Conservation (phyloP, 30 jellyfish, hydroid and myxozoan genomes). For the Catostylus mosaicus region DNA sequence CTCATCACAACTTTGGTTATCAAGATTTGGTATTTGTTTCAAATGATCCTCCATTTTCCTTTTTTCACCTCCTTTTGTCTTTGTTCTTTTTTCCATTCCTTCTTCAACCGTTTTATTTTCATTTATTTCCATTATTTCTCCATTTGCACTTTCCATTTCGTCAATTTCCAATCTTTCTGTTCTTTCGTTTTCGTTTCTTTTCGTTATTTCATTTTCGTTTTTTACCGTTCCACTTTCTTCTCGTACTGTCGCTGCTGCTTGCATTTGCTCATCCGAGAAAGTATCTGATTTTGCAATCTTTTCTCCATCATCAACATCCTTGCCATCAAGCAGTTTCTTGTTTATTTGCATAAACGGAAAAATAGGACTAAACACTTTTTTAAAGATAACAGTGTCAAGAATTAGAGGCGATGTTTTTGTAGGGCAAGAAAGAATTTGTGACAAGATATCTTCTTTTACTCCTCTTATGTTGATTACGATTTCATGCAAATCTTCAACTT, state of each 20-base stretch:
- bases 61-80: too few species aligned
- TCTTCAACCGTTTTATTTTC: background rate
- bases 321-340: background rate
- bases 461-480: background rate
- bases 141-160: background rate
- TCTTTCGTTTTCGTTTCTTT: background rate
- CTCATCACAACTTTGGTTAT: too few species aligned
- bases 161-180: background rate
- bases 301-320: background rate
- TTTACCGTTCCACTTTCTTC: background rate
- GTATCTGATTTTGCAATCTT: background rate
- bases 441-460: background rate
- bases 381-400: background rate
- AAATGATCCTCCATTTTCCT: too few species aligned
- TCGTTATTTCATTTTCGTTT: background rate
- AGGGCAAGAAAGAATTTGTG: background rate
- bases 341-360: background rate
- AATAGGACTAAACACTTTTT: background rate
- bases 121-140: background rate
- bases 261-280: background rate
- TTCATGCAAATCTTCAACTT: background rate
- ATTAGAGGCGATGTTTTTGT: background rate
- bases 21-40: too few species aligned
- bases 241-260: background rate
- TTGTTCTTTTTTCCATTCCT: too few species aligned